Evolutionary conservation across 2,888 invertebrate genomes (phyloP), one percentile per base, ranked within the genome.

Genomic region (Psococerastis gibbosa): DNA sequence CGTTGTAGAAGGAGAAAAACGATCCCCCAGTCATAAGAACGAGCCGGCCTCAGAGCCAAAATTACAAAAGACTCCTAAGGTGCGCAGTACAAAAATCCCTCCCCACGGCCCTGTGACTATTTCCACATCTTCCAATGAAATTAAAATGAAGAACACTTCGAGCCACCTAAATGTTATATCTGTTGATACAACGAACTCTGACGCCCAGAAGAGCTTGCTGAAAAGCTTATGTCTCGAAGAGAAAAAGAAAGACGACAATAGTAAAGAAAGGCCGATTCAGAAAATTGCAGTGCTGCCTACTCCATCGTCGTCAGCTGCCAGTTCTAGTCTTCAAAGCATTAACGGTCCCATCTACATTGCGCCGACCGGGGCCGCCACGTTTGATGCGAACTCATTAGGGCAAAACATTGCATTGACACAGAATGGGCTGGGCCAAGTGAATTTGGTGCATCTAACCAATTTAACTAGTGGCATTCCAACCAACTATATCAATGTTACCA

Each of bases 381-480:
- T 33, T 15, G 8, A 16, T 13, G 3, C 35, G 3, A 13, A 27
- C 11, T 22, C 32, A 11, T 22, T 22, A 4, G 22, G 34, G 13
- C 33, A 20, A 11, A 32, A 16, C 20, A 18, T 23, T 27, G 33
- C 33, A 5, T 32, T 22, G 23, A n/a, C 23, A 6, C 38, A 38
- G 20, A 18, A 38, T 20, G 20, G 22, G n/a, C 22, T 38, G 38
- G 38, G 38, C 13, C 18, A 38, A 17, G 13, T 38, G n/a, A 38
- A 20, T 20, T 20, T 38, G 22, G 38, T 38, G 8, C 38, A 15
- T 15, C 22, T 38, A 20, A 20, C 38, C 17, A 38, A 38, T 20
- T 38, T 38, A 20, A 18, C 38, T 20, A 38, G 38, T 38, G 38
- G 38, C 5, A 38, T 38, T 5, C 38, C 15, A 15, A 38, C 38